Base-by-base conservation (phyloP, 2,888 invertebrate species). In the Tipula lateralis region DNA sequence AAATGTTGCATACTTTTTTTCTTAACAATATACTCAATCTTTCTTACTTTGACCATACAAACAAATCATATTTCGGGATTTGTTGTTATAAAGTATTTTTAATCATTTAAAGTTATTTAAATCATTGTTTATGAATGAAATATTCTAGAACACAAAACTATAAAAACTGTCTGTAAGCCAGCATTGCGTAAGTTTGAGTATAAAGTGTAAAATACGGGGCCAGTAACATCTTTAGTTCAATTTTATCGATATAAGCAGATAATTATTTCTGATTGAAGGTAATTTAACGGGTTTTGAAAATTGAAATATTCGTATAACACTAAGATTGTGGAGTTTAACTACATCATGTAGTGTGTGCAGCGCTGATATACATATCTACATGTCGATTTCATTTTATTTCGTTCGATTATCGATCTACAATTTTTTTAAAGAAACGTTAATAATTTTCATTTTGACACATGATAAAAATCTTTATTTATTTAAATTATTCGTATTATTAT, bases 391-490 rank as follows among this genome's bases (percentile, higher is more conserved):
- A 9, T 19, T 66, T 66, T 66, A 24, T 66, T 66, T 66, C 66
- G 66, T 24, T 66, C 66, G 66, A 24, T 66, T 66, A 66, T 66
- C 24, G 66, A 66, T 66, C 66, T 66, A 66, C 66, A 66, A 24
- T 19, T 66, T 66, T 66, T 66, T 66, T 66, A 66, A 66, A 66
- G 66, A 66, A 66, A 66, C 66, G 66, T 66, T 66, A 66, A 66
- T 66, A 66, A 66, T 66, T 66, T 66, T 66, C 66, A 66, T 66
- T 66, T 66, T 24, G 66, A 66, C 66, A 66, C 66, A 66, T 66
- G 66, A 66, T 66, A 24, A 66, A 66, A 66, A 66, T 66, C 66
- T 66, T 66, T 66, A 66, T 66, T 66, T 66, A 66, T 66, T 66
- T 24, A 66, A 66, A 66, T 66, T 66, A 66, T 66, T 24, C 66